A percentile compares a stretch with the other conserved stretches of the same genome.
These are phyloP conservation scores for Myotis myotis DNA, from an alignment of 2,797 vertebrate genomes.

Conservation along the genomic window DNA sequence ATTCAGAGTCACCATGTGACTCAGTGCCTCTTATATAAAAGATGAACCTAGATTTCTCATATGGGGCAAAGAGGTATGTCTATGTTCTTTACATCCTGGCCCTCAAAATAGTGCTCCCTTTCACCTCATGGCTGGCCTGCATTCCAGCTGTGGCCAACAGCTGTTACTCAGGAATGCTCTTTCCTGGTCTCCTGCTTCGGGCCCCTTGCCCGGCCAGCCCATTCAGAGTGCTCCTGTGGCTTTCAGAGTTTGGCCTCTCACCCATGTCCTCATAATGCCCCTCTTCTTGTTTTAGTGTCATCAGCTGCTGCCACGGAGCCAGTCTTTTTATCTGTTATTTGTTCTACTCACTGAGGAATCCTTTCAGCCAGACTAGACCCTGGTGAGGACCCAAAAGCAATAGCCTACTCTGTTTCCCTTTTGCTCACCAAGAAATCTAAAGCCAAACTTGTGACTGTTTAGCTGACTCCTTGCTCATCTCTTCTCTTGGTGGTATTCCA, in stretches of 20 bases:
- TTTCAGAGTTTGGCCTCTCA: not conserved
- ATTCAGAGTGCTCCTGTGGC: not conserved
- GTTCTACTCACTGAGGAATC: not conserved
- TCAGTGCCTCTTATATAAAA: not conserved
- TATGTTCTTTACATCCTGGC: not conserved
- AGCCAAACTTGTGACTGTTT: not conserved
- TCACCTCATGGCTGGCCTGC: fast-evolving
- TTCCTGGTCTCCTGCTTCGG: not conserved
- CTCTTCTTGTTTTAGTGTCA: not conserved
- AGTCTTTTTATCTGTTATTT: not conserved
- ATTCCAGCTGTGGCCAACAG: not conserved
- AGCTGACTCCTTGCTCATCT: not conserved
- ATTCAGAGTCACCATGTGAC: not conserved
- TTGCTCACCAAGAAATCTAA: not conserved
- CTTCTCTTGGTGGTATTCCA: not conserved
- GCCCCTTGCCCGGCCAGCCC: not conserved
- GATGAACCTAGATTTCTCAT: not conserved
- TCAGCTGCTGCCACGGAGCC: no score
- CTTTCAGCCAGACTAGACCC: not conserved
- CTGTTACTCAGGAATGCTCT: not conserved
- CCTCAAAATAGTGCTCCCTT: not conserved
- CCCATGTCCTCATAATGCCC: fast-evolving
- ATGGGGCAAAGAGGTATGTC: not conserved
- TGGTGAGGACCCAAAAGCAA: not conserved
- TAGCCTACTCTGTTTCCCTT: not conserved